These are phyloP conservation scores for Brienomyrus brachyistius DNA, from an alignment of 2,113 vertebrate species.

Conservation along the genomic window DNA sequence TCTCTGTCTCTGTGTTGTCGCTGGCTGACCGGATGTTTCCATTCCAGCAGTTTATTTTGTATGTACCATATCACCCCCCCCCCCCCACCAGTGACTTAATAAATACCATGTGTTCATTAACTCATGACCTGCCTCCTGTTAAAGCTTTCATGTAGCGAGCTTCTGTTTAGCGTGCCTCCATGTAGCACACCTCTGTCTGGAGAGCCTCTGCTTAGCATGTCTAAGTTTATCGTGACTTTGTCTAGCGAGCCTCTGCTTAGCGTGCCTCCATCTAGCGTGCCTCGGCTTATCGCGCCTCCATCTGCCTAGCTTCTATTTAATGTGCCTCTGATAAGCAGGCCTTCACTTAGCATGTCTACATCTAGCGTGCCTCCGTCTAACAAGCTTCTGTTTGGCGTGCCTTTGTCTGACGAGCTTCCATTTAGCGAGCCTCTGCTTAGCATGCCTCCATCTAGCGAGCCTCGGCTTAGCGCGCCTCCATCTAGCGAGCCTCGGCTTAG, in stretches of 20 bases:
- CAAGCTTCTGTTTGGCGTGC: background rate
- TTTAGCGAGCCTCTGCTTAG: background rate
- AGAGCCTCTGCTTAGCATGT: too few relatives aligned
- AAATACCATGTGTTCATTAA: background rate
- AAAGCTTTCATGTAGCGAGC: background rate
- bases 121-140: background rate
- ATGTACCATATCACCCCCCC: background rate
- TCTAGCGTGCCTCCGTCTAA: background rate
- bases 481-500: background rate
- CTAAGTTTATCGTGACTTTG: too few relatives aligned
- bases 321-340: background rate
- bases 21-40: background rate
- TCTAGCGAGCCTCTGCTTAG: background rate
- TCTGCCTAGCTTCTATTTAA: background rate
- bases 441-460: too few relatives aligned
- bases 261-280: background rate
- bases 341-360: background rate
- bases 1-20: background rate
- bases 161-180: background rate
- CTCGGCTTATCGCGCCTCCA: background rate
- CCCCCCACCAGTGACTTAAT: background rate
- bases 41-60: background rate
- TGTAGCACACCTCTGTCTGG: background rate
- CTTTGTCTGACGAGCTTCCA: too few relatives aligned
- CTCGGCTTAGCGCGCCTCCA: background rate